Conservation (phyloP, 2,888 invertebrate species). For the Sisyra nigra region DNA sequence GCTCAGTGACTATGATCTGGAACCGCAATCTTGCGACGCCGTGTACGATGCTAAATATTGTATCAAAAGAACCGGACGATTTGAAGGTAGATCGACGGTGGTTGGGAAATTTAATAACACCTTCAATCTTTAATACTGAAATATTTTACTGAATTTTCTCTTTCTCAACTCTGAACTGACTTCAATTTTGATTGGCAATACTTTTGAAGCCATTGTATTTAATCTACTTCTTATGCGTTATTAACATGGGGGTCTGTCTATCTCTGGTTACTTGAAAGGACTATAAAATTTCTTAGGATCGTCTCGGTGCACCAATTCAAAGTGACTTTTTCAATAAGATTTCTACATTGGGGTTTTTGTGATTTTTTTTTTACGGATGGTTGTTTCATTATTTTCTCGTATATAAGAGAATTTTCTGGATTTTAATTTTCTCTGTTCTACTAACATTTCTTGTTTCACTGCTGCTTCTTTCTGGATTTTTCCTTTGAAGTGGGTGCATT, state of each 20-base stretch:
- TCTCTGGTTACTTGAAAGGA: too few species aligned
- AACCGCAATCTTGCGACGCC: constrained; percentile 52
- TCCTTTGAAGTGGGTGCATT: constrained; percentile 29
- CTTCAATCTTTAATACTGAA: not conserved
- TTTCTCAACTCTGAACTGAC: not conserved
- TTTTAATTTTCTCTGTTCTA: not conserved
- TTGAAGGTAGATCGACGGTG: constrained; percentile 47
- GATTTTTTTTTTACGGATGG: too few species aligned
- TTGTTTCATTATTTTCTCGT: too few species aligned
- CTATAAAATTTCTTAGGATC: too few species aligned
- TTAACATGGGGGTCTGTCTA: too few species aligned
- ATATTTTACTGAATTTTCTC: not conserved
- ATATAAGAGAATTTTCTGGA: too few species aligned
- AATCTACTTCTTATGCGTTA: too few species aligned
- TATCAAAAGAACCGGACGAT: constrained; percentile 84
- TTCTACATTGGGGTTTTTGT: too few species aligned
- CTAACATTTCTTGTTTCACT: not conserved
- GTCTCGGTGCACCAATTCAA: too few species aligned
- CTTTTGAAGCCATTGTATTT: too few species aligned
- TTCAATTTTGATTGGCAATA: too few species aligned
- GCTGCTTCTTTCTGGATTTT: not conserved
- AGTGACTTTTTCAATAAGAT: too few species aligned
- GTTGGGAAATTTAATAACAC: not conserved
- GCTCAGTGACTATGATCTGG: constrained; percentile 46
- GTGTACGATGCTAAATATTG: constrained; percentile 80